These are phyloP conservation scores for Vimba vimba DNA, from an alignment of 2,113 vertebrate species.

Conservation along the genomic window DNA sequence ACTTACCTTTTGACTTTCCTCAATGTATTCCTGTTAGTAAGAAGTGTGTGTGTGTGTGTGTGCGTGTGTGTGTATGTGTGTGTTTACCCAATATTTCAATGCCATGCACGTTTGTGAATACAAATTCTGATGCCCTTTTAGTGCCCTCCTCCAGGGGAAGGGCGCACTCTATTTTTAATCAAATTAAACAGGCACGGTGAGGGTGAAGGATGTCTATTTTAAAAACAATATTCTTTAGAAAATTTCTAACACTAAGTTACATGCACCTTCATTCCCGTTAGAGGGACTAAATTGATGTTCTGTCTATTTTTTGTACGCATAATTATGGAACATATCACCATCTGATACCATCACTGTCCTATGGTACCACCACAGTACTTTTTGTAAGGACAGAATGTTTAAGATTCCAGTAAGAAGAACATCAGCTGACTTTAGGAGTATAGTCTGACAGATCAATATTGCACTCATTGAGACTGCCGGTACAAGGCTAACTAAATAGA, in stretches of 20 bases:
- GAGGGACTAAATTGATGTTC: not conserved
- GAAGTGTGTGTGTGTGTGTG: constrained; percentile 12
- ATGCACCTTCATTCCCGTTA: not conserved
- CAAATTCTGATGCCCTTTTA: constrained; percentile 30
- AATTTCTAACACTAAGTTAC: not conserved
- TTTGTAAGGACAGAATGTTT: not conserved
- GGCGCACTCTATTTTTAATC: constrained; percentile 12
- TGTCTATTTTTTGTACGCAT: not conserved
- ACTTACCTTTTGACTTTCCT: not conserved
- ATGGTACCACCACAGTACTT: not conserved
- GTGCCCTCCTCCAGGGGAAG: not conserved
- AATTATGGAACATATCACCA: not conserved
- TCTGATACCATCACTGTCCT: not conserved
- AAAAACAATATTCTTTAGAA: not conserved
- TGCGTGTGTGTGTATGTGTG: constrained; percentile 24
- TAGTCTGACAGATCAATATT: constrained; percentile 43
- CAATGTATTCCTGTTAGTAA: constrained; percentile 1
- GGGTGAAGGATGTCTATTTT: constrained; percentile 32
- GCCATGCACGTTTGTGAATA: constrained; percentile 23
- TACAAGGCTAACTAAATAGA: constrained; percentile 35
- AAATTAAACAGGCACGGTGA: constrained; percentile 32
- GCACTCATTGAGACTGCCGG: constrained; percentile 29
- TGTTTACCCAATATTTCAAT: constrained; percentile 24
- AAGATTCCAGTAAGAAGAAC: constrained; percentile 34
- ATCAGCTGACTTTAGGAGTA: not conserved